Base-by-base conservation (phyloP, 92 coral and sea anemone species). In the Actinernus sp. region DNA sequence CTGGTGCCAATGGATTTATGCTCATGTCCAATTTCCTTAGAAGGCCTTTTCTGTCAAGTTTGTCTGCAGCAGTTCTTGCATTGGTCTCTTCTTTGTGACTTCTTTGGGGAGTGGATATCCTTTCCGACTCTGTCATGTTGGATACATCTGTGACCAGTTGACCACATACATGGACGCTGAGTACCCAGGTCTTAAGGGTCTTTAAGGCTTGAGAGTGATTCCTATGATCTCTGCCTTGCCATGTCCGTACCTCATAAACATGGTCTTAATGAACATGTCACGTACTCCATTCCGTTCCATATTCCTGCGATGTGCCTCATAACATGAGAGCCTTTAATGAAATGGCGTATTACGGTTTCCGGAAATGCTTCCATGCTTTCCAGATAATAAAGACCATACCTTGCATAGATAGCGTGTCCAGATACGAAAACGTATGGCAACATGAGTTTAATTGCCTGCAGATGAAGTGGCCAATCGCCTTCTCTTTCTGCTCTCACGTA, bases 391-490 rank as follows among this genome's bases (percentile, higher is more conserved):
- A 76, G 81, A 17, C 81, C 85, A 40, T 63, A 84, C 61, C 74
- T 73, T 47, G 74, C 84, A 55, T 76, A 83, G 84, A 76, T 83
- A 24, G 76, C 47, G 47, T 77, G 90, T 28, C 28, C 50, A 55
- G 85, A 50, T 0, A 81, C 71, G 16, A 84, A 84, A 33, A 84
- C 68, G 56, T 76, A 83, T 37, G 90, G 90, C 46, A 83, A 23
- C 80, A 83, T 83, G 41, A 52, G 65, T 45, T 77, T 68, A 32
- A 83, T 74, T 14, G 84, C 74, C 13, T 3, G 51, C 52, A 83
- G n/a, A 55, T 83, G 85, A n/a, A 83, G 79, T 11, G 90, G 90
- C 84, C 90, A 83, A 65, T 83, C 84, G 31, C 79, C 71, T 56
- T 82, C 83, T 41, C 74, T 60, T 60, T 83, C 80, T 25, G 78